A percentile compares a stretch with the other conserved stretches of the same genome.
Evolutionary conservation across 2,113 vertebrate genomes (phyloP).

Genomic region (Alosa alosa): DNA sequence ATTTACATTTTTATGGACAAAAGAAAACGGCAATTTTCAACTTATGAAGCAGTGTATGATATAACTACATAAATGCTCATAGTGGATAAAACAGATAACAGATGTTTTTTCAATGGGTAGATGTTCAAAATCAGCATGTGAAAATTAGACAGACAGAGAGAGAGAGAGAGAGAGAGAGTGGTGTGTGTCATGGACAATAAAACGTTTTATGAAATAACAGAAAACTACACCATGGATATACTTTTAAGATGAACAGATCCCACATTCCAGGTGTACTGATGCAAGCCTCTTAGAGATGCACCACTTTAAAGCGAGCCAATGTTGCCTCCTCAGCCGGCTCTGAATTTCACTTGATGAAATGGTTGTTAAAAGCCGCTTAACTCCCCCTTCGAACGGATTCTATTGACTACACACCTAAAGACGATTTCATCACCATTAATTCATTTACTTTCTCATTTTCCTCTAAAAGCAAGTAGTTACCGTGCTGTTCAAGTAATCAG

Average conservation of each 20-base stretch:
- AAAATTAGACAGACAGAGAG: too few relatives aligned
- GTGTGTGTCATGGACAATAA: not conserved
- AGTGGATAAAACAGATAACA: not conserved
- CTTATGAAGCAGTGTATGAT: not conserved
- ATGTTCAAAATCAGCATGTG: not conserved
- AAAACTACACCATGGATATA: not conserved
- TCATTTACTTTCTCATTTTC: constrained; percentile 69
- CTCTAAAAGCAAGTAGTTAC: constrained; percentile 68
- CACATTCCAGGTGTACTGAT: constrained; percentile 18
- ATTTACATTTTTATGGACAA: not conserved
- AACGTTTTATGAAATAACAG: not conserved
- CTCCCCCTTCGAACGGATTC: constrained; percentile 47
- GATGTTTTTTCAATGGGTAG: not conserved
- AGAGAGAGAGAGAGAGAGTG: not conserved
- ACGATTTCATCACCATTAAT: constrained; percentile 70
- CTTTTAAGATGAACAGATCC: not conserved
- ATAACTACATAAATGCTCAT: not conserved
- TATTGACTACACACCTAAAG: constrained; percentile 55
- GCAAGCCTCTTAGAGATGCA: constrained; percentile 60
- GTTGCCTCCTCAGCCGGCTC: constrained; percentile 36
- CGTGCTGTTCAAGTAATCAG: constrained; percentile 49
- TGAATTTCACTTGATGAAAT: constrained; percentile 75
- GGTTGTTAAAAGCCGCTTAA: constrained; percentile 74
- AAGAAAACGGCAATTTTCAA: not conserved
- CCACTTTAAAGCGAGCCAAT: constrained; percentile 52